Evolutionary conservation across 2,113 vertebrate genomes (phyloP).

Genomic region (Rostratula benghalensis): DNA sequence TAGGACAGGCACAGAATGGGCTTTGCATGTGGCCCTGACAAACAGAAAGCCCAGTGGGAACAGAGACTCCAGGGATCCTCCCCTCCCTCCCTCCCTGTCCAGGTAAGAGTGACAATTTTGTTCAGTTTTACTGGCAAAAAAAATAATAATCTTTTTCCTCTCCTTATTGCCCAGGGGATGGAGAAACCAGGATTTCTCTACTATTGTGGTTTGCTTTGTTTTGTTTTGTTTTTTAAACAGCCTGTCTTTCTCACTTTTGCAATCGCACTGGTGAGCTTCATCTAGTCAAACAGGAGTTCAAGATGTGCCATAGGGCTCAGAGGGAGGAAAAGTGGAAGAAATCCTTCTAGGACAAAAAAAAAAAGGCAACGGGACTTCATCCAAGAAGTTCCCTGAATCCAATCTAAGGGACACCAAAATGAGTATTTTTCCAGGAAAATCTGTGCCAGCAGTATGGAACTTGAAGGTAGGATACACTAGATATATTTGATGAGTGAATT

Average conservation of each 20-base stretch:
- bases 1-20: background rate
- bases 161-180: background rate
- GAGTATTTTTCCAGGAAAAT: background rate
- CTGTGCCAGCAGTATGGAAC: background rate
- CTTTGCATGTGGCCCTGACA: background rate
- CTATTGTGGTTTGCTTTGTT: background rate
- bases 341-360: background rate
- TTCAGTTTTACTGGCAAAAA: background rate
- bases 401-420: background rate
- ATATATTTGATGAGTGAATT: background rate
- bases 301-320: background rate
- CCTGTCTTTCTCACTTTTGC: background rate
- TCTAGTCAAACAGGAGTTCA: background rate
- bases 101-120: background rate
- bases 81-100: background rate
- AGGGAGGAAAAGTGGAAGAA: background rate
- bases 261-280: background rate
- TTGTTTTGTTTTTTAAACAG: background rate
- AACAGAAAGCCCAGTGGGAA: background rate
- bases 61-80: too few species aligned
- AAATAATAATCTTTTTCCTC: background rate
- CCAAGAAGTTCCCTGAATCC: too few species aligned
- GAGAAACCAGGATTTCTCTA: background rate
- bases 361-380: background rate
- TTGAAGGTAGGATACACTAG: background rate